Percentiles rank a stretch among this genome's conserved stretches.
Conservation (phyloP, 2,797 vertebrate species). For the Gallirallus australis region DNA sequence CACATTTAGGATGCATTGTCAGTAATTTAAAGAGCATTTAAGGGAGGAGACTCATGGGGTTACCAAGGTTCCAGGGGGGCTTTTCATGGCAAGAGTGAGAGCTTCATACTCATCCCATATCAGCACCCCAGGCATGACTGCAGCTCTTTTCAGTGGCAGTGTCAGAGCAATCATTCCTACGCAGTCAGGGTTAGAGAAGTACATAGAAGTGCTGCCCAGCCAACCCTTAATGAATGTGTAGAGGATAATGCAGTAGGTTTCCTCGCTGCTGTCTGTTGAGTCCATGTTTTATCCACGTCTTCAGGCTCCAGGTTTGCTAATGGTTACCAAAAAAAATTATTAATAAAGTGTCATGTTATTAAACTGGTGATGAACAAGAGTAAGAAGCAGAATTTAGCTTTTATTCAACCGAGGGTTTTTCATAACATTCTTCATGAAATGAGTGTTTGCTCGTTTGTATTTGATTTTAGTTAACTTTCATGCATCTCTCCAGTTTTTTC, state of each 20-base stretch:
- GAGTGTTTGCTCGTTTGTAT: slow-evolving; percentile 50
- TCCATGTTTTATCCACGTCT: not conserved
- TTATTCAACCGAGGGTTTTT: not conserved
- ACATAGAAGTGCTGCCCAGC: not conserved
- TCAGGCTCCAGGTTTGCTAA: slow-evolving; percentile 37
- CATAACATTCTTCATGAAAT: slow-evolving; percentile 32
- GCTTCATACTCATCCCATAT: not conserved
- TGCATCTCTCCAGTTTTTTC: slow-evolving; percentile 14
- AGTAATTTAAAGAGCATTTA: not conserved
- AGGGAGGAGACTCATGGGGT: not conserved
- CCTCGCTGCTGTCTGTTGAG: not conserved
- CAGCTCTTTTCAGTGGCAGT: not conserved
- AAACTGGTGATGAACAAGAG: not conserved
- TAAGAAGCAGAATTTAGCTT: slow-evolving; percentile 34
- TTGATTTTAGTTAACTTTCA: slow-evolving; percentile 54
- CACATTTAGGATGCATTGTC: too few relatives aligned
- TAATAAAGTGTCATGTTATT: slow-evolving; percentile 26
- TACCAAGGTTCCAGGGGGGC: not conserved
- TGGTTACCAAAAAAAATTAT: not conserved
- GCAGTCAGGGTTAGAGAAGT: not conserved
- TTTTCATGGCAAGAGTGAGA: not conserved
- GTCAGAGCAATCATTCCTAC: not conserved
- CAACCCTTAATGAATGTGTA: not conserved
- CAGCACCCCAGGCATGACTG: not conserved
- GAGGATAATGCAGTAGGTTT: not conserved